These are phyloP conservation scores for Phrynocephalus forsythii DNA, from an alignment of 2,797 vertebrate genomes.

Conservation along the genomic window DNA sequence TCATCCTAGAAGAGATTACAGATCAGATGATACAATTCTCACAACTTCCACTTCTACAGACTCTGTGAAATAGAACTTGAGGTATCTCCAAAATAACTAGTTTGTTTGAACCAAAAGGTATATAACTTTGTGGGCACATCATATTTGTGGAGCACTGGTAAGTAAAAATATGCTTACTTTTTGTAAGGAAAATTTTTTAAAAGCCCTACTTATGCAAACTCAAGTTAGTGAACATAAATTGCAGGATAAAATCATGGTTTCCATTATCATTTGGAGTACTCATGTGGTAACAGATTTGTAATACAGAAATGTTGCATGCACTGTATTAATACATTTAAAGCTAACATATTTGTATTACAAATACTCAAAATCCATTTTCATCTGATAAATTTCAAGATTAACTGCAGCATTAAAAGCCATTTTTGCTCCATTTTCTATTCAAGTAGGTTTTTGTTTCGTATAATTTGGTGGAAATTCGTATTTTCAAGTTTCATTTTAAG, in stretches of 20 bases:
- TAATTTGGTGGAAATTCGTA: slow-evolving; percentile 3
- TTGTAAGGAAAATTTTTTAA: slow-evolving; percentile 42
- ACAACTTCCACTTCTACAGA: slow-evolving; percentile 60
- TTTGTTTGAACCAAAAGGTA: background rate
- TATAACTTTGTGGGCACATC: slow-evolving; percentile 46
- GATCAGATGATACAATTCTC: slow-evolving; percentile 68
- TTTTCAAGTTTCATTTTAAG: slow-evolving; percentile 49
- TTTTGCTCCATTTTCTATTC: slow-evolving; percentile 38
- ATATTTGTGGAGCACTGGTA: slow-evolving; percentile 39
- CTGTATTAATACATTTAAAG: slow-evolving; percentile 27
- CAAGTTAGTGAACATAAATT: slow-evolving; percentile 38
- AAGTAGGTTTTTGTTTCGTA: slow-evolving; percentile 31
- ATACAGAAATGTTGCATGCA: slow-evolving; percentile 33
- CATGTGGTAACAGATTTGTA: slow-evolving; percentile 55
- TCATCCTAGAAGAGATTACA: slow-evolving; percentile 66
- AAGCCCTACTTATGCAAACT: slow-evolving; percentile 36
- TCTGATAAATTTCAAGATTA: slow-evolving; percentile 28
- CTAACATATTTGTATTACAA: accelerated
- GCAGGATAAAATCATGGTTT: slow-evolving; percentile 64
- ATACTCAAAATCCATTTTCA: slow-evolving; percentile 13
- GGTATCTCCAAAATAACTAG: slow-evolving; percentile 26
- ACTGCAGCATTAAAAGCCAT: slow-evolving; percentile 19
- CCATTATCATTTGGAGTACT: slow-evolving; percentile 51
- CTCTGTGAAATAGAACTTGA: slow-evolving; percentile 69
- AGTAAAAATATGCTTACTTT: slow-evolving; percentile 56